Evolutionary conservation across 2,888 invertebrate genomes (phyloP).

Genomic region (Lissocephala sabroskyi): DNA sequence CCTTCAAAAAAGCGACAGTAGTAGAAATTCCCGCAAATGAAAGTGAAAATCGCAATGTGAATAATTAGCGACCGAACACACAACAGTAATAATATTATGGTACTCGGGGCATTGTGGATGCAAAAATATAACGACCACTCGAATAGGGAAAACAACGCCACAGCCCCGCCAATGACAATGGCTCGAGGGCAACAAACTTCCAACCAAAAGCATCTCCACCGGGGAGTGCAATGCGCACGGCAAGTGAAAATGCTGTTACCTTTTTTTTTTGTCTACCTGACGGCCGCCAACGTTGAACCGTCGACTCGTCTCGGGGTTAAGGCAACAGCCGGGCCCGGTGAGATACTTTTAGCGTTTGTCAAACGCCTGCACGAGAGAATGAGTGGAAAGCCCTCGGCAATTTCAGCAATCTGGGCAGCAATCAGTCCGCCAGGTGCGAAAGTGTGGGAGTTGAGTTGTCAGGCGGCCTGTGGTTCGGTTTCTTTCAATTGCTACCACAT

Average conservation of each 20-base stretch:
- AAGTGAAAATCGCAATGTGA: constrained; percentile 63
- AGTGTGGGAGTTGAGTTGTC: constrained; percentile 54
- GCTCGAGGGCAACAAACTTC: constrained; percentile 56
- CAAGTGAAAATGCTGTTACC: constrained; percentile 61
- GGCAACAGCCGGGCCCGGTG: too few species aligned
- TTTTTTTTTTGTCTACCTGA: constrained; percentile 51
- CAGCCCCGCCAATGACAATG: constrained; percentile 58
- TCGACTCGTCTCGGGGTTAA: too few species aligned
- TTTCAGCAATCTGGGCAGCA: not conserved
- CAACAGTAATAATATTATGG: constrained; percentile 32
- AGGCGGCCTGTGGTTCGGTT: too few species aligned
- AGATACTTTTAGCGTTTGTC: constrained; percentile 52
- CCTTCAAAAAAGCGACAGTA: constrained; percentile 38
- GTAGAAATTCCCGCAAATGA: constrained; percentile 60
- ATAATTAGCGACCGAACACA: constrained; percentile 49
- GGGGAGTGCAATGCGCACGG: not conserved
- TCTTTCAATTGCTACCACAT: too few species aligned
- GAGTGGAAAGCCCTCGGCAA: constrained; percentile 4
- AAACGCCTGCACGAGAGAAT: constrained; percentile 25
- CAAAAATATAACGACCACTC: constrained; percentile 31
- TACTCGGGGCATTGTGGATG: not conserved
- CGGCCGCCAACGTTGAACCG: too few species aligned
- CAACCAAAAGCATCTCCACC: constrained; percentile 47
- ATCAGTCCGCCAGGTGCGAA: constrained; percentile 38
- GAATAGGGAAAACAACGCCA: constrained; percentile 49